Conservation (phyloP, 1,140 invertebrate genomes). For the Agrypnia vestita region DNA sequence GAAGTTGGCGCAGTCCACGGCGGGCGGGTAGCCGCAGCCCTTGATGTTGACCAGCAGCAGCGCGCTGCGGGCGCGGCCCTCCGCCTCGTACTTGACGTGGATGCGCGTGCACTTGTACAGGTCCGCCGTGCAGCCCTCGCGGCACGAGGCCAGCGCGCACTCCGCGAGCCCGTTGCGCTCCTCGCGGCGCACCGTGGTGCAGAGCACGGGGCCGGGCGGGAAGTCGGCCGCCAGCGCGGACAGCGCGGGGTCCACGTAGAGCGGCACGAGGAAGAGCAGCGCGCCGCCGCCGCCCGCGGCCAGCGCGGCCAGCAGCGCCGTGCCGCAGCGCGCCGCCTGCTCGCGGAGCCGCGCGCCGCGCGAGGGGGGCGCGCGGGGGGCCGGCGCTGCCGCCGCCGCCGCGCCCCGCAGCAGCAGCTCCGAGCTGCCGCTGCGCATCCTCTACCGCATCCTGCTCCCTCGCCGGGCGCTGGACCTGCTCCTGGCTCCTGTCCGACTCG, state of each 20-base stretch:
- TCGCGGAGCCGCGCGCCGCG: constrained; percentile 80
- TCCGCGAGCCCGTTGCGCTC: constrained; percentile 85
- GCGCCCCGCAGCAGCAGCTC: constrained; percentile 56
- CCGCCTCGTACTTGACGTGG: constrained; percentile 81
- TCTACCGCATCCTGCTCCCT: constrained; percentile 47
- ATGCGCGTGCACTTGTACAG: constrained; percentile 90
- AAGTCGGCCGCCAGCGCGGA: constrained; percentile 90
- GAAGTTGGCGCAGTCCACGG: constrained; percentile 88
- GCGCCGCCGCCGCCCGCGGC: constrained; percentile 87
- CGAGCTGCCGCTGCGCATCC: constrained; percentile 59
- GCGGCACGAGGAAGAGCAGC: constrained; percentile 87
- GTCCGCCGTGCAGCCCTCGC: constrained; percentile 91
- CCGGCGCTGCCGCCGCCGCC: constrained; percentile 22
- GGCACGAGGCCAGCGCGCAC: constrained; percentile 89
- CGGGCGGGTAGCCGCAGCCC: constrained; percentile 92
- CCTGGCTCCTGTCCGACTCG: background rate
- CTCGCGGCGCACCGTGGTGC: constrained; percentile 83
- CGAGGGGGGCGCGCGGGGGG: constrained; percentile 68
- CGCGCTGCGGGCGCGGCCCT: constrained; percentile 68
- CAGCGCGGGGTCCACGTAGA: constrained; percentile 93
- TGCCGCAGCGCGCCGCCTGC: constrained; percentile 84
- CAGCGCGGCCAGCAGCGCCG: constrained; percentile 83
- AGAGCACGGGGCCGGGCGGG: constrained; percentile 83
- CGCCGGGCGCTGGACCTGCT: background rate
- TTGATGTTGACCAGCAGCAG: constrained; percentile 72